Evolutionary conservation across 1,140 invertebrate genomes (phyloP).

Genomic region (Brachionus paranguensis): DNA sequence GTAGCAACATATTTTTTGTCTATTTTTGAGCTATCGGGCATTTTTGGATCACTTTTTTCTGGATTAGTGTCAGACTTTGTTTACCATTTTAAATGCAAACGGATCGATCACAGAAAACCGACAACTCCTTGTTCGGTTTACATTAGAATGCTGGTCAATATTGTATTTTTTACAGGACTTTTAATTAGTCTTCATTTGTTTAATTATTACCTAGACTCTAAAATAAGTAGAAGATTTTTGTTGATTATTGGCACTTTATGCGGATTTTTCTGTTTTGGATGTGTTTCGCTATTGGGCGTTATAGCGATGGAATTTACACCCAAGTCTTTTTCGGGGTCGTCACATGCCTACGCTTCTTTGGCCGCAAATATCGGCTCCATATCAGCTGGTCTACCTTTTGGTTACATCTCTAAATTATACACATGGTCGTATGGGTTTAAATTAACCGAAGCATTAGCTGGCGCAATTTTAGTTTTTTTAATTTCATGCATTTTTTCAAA

Average conservation of each 20-base stretch:
- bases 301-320: slow-evolving; percentile 38
- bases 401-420: slow-evolving; percentile 3
- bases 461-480: neutral
- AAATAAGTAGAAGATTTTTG: neutral
- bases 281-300: neutral
- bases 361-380: slow-evolving; percentile 14
- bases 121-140: neutral
- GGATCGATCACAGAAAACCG: neutral
- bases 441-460: neutral
- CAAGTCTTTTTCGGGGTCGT: slow-evolving; percentile 17
- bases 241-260: neutral
- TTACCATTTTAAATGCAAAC: neutral
- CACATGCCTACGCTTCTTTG: slow-evolving; percentile 13
- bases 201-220: neutral
- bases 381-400: slow-evolving; percentile 19
- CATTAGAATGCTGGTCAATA: neutral
- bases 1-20: slow-evolving; percentile 25
- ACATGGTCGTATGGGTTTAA: neutral
- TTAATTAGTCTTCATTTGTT: slow-evolving; percentile 4
- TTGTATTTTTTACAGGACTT: neutral
- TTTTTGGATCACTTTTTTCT: slow-evolving; percentile 10
- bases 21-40: neutral
- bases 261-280: slow-evolving; percentile 28
- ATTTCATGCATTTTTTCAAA: neutral
- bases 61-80: neutral